These are phyloP conservation scores for Monochamus saltuarius DNA, from an alignment of 1,140 invertebrate species.

Conservation along the genomic window DNA sequence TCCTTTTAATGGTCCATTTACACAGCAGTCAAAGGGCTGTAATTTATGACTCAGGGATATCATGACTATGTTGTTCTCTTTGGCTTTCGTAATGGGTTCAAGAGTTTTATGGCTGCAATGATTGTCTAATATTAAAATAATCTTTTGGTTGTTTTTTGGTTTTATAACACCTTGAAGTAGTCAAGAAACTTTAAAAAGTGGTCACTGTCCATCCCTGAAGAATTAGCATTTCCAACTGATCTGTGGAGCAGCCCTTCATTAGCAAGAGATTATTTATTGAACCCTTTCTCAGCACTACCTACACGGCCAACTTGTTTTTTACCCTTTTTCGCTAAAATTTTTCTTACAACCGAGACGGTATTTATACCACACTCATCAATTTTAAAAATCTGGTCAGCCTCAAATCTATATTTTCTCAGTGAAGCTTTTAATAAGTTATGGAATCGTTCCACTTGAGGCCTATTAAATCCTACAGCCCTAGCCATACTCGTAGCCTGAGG, in stretches of 20 bases:
- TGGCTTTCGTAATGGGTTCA: conserved; percentile 4
- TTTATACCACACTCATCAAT: no score
- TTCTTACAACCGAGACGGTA: no score
- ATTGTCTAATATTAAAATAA: conserved; percentile 14
- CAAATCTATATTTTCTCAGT: no score
- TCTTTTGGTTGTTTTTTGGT: background rate
- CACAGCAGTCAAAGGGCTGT: conserved; percentile 10
- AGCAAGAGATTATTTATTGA: background rate
- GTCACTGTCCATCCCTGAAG: conserved; percentile 17
- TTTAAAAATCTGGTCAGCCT: no score
- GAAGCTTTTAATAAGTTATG: no score
- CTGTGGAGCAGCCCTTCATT: no score
- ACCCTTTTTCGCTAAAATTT: conserved; percentile 32
- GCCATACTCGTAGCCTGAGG: conserved; percentile 43
- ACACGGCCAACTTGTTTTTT: background rate
- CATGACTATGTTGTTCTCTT: conserved; percentile 18
- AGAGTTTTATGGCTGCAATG: conserved; percentile 6
- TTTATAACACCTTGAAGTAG: background rate
- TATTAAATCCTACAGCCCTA: conserved; percentile 43
- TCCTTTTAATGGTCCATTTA: conserved; percentile 10
- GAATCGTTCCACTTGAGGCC: conserved; percentile 38
- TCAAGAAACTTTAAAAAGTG: background rate
- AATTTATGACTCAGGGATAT: conserved; percentile 16
- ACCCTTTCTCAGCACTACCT: background rate
- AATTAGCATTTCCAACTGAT: conserved; percentile 18